These are phyloP conservation scores for Netelia melanura DNA, from an alignment of 2,888 invertebrate genomes.

Conservation along the genomic window DNA sequence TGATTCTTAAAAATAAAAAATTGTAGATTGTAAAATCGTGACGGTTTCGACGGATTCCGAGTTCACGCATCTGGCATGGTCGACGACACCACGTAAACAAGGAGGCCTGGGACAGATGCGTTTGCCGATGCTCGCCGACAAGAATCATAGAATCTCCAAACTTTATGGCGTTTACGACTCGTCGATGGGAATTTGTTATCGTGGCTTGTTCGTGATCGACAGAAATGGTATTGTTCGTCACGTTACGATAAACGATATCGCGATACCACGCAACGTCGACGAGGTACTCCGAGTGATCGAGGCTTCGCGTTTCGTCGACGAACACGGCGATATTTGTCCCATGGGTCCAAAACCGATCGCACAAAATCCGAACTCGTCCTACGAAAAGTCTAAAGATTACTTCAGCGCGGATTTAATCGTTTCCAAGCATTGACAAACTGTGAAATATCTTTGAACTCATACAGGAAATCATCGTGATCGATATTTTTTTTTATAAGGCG, in stretches of 20 bases:
- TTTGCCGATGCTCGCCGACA: slow-evolving; percentile 96
- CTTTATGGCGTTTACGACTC: slow-evolving; percentile 96
- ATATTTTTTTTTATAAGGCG: neutral
- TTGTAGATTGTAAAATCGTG: slow-evolving; percentile 73
- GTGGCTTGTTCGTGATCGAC: slow-evolving; percentile 97
- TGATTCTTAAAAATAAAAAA: neutral
- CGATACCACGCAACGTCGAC: slow-evolving; percentile 96
- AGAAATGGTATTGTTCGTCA: slow-evolving; percentile 93
- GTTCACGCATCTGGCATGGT: slow-evolving; percentile 76
- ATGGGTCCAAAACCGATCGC: slow-evolving; percentile 58
- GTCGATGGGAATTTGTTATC: slow-evolving; percentile 94
- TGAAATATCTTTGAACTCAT: slow-evolving; percentile 5
- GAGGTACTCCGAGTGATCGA: slow-evolving; percentile 96
- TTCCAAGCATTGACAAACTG: slow-evolving; percentile 24
- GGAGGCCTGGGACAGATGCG: slow-evolving; percentile 97
- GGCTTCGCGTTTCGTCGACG: slow-evolving; percentile 97
- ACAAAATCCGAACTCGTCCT: neutral
- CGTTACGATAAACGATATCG: slow-evolving; percentile 97
- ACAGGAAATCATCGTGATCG: neutral
- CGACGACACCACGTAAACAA: slow-evolving; percentile 77
- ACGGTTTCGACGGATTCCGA: slow-evolving; percentile 77
- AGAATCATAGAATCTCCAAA: slow-evolving; percentile 92
- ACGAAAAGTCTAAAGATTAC: slow-evolving; percentile 52
- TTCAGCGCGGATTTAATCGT: slow-evolving; percentile 43
- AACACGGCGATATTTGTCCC: slow-evolving; percentile 90